Percentiles rank a stretch among this genome's conserved stretches.
Evolutionary conservation across 2,888 invertebrate species (phyloP).

Genomic region (Bedellia somnulentella): DNA sequence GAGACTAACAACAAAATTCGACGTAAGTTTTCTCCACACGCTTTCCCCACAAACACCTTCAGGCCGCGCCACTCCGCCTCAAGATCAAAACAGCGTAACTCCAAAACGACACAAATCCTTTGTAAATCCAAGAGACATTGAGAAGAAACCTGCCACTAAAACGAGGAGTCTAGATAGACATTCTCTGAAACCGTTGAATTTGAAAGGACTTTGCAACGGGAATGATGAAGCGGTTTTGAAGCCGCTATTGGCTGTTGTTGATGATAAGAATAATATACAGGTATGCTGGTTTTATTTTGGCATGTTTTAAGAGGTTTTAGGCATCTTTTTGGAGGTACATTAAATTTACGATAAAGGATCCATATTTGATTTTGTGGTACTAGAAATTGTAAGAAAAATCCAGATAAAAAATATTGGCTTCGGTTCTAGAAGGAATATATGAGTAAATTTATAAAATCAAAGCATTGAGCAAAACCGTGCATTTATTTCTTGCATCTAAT

Average conservation of each 20-base stretch:
- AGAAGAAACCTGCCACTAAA: constrained; percentile 23
- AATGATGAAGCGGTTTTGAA: constrained; percentile 25
- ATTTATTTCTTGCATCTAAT: too few relatives aligned
- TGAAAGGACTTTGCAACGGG: constrained; percentile 42
- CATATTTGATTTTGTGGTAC: too few relatives aligned
- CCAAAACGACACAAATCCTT: constrained; percentile 39
- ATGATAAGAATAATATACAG: constrained; percentile 51
- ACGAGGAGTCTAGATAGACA: constrained; percentile 40
- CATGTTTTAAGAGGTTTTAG: too few relatives aligned
- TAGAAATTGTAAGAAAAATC: too few relatives aligned
- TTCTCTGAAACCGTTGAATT: constrained; percentile 35
- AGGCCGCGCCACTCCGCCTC: constrained; percentile 15
- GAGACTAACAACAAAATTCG: constrained; percentile 45
- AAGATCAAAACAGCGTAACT: constrained; percentile 20
- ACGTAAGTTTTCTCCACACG: constrained; percentile 35
- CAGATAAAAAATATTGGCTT: too few relatives aligned
- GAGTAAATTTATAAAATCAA: too few relatives aligned
- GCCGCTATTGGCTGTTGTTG: constrained; percentile 45
- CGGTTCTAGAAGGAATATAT: too few relatives aligned
- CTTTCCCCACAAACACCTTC: constrained; percentile 27
- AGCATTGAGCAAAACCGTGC: too few relatives aligned
- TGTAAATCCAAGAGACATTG: constrained; percentile 21
- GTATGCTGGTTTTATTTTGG: too few relatives aligned
- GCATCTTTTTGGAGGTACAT: too few relatives aligned
- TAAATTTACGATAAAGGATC: too few relatives aligned